Conservation (phyloP, 2,113 vertebrate species). For the Halcyon malimbica region DNA sequence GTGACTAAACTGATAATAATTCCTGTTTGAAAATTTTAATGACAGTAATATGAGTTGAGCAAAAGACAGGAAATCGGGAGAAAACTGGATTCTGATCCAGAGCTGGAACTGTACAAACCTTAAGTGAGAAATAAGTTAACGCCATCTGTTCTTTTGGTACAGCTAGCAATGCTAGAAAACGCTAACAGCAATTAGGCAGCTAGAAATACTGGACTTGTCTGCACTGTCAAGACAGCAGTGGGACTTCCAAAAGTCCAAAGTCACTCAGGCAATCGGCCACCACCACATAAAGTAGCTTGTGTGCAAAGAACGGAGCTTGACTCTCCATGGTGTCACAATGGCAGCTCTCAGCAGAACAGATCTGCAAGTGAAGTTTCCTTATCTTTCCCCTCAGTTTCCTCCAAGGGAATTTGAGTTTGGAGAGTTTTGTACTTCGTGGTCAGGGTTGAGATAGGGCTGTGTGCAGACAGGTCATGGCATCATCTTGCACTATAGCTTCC, state of each 20-base stretch:
- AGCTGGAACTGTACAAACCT: neutral
- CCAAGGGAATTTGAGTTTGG: neutral
- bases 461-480: accelerated
- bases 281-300: too few relatives aligned
- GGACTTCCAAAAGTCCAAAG: too few relatives aligned
- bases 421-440: neutral
- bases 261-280: too few relatives aligned
- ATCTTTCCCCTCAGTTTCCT: neutral
- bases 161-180: neutral
- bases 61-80: neutral
- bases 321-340: neutral
- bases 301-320: too few relatives aligned
- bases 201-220: too few relatives aligned
- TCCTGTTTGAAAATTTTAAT: neutral
- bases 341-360: neutral
- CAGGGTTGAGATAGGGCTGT: neutral
- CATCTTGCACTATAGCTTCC: neutral
- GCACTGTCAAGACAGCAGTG: too few relatives aligned
- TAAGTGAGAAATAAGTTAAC: neutral
- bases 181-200: neutral
- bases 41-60: neutral
- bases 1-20: neutral
- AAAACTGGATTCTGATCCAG: neutral
- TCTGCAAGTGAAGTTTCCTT: neutral
- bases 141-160: neutral